phyloP scores from a whole-genome alignment of 2,113 vertebrate genomes.

The Pseudonaja textilis region DNA sequence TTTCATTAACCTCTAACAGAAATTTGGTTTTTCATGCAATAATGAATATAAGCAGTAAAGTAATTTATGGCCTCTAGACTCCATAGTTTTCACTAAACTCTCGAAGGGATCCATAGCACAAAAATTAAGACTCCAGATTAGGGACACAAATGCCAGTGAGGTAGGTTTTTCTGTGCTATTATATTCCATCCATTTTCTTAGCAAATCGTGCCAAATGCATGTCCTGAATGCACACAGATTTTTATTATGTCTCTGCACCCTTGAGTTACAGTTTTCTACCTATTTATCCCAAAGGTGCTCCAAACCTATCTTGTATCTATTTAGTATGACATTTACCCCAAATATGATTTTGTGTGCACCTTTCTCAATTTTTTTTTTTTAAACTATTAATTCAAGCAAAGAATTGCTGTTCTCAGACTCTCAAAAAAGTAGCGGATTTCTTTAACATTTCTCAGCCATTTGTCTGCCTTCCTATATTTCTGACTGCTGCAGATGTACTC shows the following conservation, averaged over 20 bases:
- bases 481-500: not conserved
- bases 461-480: not conserved
- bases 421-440: not conserved
- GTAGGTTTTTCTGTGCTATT: not conserved
- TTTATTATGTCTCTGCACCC: not conserved
- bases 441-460: not conserved
- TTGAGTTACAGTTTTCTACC: not conserved
- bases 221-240: not conserved
- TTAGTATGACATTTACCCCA: not conserved
- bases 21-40: not conserved
- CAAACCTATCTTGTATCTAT: not conserved
- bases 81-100: not conserved
- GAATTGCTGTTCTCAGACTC: not conserved
- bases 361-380: not conserved
- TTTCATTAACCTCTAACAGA: not conserved
- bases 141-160: not conserved
- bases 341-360: not conserved
- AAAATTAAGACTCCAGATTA: not conserved
- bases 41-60: not conserved
- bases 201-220: not conserved
- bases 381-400: not conserved
- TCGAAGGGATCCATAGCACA: not conserved
- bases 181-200: not conserved
- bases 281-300: not conserved
- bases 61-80: not conserved